Base-by-base conservation (phyloP, 2,797 vertebrate species). In the Sparidentex hasta region DNA sequence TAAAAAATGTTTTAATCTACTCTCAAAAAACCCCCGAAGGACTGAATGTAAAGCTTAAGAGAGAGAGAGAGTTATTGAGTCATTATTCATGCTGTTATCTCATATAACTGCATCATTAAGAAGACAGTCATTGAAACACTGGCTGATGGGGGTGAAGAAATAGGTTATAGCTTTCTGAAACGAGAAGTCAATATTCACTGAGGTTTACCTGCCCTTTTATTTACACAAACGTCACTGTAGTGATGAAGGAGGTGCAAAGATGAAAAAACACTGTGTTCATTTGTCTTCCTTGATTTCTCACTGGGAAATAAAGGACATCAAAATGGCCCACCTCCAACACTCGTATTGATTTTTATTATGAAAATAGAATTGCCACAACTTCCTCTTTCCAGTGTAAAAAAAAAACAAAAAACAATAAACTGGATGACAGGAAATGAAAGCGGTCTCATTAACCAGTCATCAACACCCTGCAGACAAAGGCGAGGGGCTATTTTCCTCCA, bases 361-460 rank as follows among this genome's bases (percentile, higher is more conserved):
- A 61, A 90, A 83, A 77, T 67, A 17, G 50, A 82, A 76, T 72
- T 29, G 56, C 25, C 12, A 48, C 46, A 6, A 59, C 50, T 72
- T 81, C 21, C 55, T 4, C 51, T 71, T 74, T 63, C n/a, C 59
- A 52, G n/a, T 47, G 67, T 33, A 54, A 83, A 78, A 52, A 86
- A 79, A 69, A 81, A 84, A n/a, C n/a, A n/a, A n/a, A n/a, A 69
- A 81, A 84, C 65, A 76, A 87, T 81, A 65, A 86, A 78, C 14
- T 44, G 71, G 9, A 64, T 72, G 69, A 79, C 63, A 83, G 78
- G 81, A 90, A 88, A 91, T 90, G 73, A 87, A 89, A 82, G 57
- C 61, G n/a, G 68, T 81, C 86, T 83, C 74, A 88, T 87, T 72
- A 82, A 83, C 48, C 47, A 68, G 83, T 50, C 74, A 86, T 87